Base-by-base conservation (phyloP, 2,113 vertebrate genomes). In the Clarias gariepinus region DNA sequence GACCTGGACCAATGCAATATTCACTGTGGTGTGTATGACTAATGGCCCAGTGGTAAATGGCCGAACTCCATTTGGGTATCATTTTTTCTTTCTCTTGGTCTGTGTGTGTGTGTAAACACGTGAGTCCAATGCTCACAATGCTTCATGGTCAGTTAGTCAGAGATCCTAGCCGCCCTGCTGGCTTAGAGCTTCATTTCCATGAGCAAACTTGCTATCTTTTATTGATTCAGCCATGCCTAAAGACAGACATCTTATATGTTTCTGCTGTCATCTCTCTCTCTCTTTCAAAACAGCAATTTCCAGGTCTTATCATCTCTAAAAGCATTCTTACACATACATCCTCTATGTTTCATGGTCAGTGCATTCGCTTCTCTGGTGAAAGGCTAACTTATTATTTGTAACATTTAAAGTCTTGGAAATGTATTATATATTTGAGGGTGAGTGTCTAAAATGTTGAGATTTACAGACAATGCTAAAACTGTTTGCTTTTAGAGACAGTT, bases 351-450 rank as follows among this genome's bases (percentile, higher is more conserved):
- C 30, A n/a, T 30, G 77, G 57, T 55, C 76, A 83, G 11, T 86
- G 80, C 73, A 58, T 18, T 66, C n/a, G 80, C 77, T 83, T 82
- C 28, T n/a, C 55, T 66, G 33, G 81, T 64, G 81, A 86, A 84
- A 74, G 82, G 61, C 68, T 57, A 78, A 66, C 77, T 61, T 85
- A 84, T 84, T 85, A 77, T 87, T 77, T 85, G 69, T 76, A 85
- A 87, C 66, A 81, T 74, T 87, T 81, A 76, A 85, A 61, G 88
- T 36, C 55, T 86, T 84, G 41, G 80, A 68, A 87, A 87, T 53
- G 74, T 76, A 82, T 81, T 87, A 87, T 81, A 86, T 82, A 58
- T 82, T 77, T 82, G 36, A 64, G 66, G 78, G 77, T 28, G 53
- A 12, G 23, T 61, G 66, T 57, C 58, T 33, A 57, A 33, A 83